Conservation (phyloP, 2,888 invertebrate genomes). For the Cataglyphis altisquamis region DNA sequence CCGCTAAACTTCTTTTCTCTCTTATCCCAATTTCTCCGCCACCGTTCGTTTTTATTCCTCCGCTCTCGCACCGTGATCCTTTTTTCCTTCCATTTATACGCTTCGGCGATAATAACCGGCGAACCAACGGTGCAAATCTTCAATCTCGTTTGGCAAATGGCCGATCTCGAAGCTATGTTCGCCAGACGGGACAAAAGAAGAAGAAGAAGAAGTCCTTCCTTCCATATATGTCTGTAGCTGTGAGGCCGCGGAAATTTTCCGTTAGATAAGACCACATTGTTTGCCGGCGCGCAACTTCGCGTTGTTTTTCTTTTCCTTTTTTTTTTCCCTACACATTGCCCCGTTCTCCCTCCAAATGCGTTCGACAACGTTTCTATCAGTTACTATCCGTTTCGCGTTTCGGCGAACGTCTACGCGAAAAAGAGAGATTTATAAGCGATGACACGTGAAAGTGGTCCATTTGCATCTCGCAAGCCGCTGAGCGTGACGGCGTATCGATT, state of each 20-base stretch:
- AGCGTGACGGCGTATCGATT: conserved; percentile 45
- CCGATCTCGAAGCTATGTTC: conserved; percentile 69
- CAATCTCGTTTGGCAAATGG: conserved; percentile 78
- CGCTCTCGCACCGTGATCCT: neutral
- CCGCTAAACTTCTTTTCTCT: conserved; percentile 18
- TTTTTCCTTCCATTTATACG: conserved; percentile 64
- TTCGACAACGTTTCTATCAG: conserved; percentile 48
- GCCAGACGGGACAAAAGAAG: conserved; percentile 69
- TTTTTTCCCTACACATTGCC: neutral
- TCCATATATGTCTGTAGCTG: conserved; percentile 60
- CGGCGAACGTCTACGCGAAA: conserved; percentile 19
- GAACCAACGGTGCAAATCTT: conserved; percentile 71
- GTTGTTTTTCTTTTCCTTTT: conserved; percentile 35
- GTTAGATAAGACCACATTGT: conserved; percentile 62
- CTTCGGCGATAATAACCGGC: conserved; percentile 74
- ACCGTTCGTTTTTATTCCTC: conserved; percentile 20
- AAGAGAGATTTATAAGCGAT: conserved; percentile 53
- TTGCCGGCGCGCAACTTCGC: conserved; percentile 49
- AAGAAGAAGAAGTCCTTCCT: conserved; percentile 37
- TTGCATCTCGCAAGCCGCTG: conserved; percentile 51
- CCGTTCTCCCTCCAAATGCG: conserved; percentile 30
- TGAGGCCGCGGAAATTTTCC: conserved; percentile 63
- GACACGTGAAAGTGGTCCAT: conserved; percentile 56
- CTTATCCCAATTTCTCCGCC: conserved; percentile 20
- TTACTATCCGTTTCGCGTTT: conserved; percentile 13